Conservation (phyloP, 37 sponge, comb jelly and placozoan species). For the Ianthella basta region DNA sequence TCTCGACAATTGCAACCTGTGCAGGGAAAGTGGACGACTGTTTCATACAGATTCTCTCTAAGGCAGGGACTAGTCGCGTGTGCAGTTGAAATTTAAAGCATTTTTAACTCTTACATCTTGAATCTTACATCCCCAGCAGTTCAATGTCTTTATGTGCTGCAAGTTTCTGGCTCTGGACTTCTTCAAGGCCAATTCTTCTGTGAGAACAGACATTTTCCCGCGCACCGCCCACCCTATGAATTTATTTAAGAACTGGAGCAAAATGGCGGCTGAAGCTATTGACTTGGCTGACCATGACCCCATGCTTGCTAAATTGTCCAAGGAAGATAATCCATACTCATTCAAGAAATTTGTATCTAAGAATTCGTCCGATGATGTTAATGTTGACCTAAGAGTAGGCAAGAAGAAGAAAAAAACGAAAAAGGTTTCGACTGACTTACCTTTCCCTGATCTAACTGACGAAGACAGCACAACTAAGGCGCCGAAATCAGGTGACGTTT, state of each 20-base stretch:
- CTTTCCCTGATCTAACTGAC: conserved; percentile 10
- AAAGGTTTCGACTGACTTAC: background rate
- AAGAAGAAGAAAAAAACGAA: conserved; percentile 1
- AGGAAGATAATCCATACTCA: conserved; percentile 31
- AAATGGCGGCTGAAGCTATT: background rate
- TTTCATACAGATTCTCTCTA: too few species aligned
- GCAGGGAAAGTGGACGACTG: background rate
- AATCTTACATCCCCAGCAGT: conserved; percentile 80
- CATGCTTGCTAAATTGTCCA: background rate
- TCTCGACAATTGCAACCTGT: conserved; percentile 30
- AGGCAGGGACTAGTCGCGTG: too few species aligned
- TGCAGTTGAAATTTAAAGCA: too few species aligned
- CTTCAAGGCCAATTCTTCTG: conserved; percentile 49
- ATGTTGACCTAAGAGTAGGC: background rate
- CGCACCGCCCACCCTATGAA: background rate
- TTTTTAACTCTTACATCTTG: conserved; percentile 38
- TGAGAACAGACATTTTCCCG: conserved; percentile 51
- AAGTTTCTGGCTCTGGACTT: conserved; percentile 50
- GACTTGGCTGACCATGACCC: background rate
- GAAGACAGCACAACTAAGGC: background rate
- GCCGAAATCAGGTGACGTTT: background rate
- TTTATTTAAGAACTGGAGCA: background rate
- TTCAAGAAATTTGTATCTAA: conserved; percentile 35
- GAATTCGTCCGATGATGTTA: background rate
- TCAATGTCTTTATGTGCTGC: conserved; percentile 53